phyloP scores from a whole-genome alignment of 2,113 vertebrate genomes.

The Caranx melampygus region DNA sequence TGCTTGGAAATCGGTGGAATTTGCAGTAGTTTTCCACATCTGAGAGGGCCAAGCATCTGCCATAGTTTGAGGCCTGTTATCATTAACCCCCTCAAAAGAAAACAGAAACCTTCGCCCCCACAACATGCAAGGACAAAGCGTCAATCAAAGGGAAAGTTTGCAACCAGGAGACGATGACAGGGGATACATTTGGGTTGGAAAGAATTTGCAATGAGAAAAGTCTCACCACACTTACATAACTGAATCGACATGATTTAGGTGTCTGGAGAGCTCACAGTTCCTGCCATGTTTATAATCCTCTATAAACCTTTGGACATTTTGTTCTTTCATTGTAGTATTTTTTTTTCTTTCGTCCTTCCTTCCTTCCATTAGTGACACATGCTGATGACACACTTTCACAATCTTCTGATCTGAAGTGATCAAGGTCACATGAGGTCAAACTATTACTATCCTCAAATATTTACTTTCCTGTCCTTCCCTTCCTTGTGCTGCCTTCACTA shows the following conservation, averaged over 20 bases:
- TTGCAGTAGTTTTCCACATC: conserved; percentile 69
- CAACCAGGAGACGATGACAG: conserved; percentile 48
- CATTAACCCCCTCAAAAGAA: conserved; percentile 71
- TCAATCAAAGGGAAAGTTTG: conserved; percentile 53
- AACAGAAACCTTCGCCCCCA: conserved; percentile 60
- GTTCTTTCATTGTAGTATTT: neutral
- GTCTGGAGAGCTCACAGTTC: conserved; percentile 38
- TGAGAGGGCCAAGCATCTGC: conserved; percentile 70
- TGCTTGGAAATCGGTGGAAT: conserved; percentile 63
- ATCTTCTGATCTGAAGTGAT: neutral
- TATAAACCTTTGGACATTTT: conserved; percentile 11
- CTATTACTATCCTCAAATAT: neutral
- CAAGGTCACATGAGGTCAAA: neutral
- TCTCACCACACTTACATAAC: conserved; percentile 47
- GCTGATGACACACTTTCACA: neutral
- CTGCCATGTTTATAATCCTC: conserved; percentile 12
- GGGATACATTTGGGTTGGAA: conserved; percentile 38
- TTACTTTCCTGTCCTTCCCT: neutral
- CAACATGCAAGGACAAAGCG: conserved; percentile 50
- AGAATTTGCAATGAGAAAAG: conserved; percentile 50
- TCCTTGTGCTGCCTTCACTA: neutral
- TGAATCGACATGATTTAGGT: conserved; percentile 24
- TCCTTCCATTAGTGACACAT: neutral
- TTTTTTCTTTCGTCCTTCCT: neutral
- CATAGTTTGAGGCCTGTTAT: conserved; percentile 68